Conservation (phyloP, 1,140 invertebrate species). For the Heliconius nattereri region DNA sequence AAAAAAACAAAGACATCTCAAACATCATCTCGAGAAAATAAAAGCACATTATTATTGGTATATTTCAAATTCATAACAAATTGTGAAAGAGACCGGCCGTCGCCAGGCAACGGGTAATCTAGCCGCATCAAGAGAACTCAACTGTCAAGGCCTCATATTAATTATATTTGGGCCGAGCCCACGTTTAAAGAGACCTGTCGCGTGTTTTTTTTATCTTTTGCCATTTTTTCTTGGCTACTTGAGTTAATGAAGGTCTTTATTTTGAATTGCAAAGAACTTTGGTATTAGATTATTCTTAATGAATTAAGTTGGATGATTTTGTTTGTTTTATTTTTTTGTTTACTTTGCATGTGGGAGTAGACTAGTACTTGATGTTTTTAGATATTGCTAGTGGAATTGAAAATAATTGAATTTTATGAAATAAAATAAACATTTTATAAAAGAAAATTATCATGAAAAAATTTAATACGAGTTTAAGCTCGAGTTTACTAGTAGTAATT, state of each 20-base stretch:
- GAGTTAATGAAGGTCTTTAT: conserved; percentile 40
- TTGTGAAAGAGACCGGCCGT: conserved; percentile 7
- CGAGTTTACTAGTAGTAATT: no score
- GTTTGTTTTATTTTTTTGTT: not conserved
- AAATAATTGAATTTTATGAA: not conserved
- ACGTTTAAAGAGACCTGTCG: conserved; percentile 21
- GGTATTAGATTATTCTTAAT: conserved; percentile 11
- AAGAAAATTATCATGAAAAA: no score
- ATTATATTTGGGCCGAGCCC: conserved; percentile 35
- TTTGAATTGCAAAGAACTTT: conserved; percentile 29
- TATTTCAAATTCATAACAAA: conserved; percentile 10
- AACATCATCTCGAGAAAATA: not conserved
- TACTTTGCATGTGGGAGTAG: not conserved
- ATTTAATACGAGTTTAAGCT: no score
- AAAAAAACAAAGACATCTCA: not conserved
- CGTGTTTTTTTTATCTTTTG: conserved; percentile 26
- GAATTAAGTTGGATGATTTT: conserved; percentile 20
- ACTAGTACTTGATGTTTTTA: not conserved
- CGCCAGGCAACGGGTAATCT: conserved; percentile 39
- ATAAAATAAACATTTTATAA: not conserved
- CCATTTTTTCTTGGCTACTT: conserved; percentile 26
- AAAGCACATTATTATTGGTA: not conserved
- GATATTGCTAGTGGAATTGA: not conserved
- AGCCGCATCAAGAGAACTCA: conserved; percentile 30
- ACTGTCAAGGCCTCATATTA: conserved; percentile 35